Evolutionary conservation across 2,797 vertebrate species (phyloP).

Genomic region (Enoplosus armatus): DNA sequence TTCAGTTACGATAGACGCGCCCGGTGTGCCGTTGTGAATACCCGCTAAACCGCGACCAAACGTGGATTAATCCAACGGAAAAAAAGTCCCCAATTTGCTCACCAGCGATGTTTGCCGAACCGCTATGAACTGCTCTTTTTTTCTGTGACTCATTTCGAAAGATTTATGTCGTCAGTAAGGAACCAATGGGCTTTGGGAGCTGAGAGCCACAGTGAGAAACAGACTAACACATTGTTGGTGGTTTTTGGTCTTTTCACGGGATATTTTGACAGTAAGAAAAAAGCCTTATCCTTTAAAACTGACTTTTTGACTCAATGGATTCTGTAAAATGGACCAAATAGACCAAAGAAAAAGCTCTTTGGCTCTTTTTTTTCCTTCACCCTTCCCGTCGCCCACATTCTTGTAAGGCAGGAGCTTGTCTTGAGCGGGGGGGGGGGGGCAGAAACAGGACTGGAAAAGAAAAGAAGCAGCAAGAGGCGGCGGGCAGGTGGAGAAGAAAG

Average conservation of each 20-base stretch:
- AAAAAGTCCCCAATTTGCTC: too few relatives aligned
- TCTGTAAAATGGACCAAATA: constrained; percentile 12
- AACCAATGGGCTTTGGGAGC: not conserved
- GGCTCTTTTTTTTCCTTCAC: not conserved
- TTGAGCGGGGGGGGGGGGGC: too few relatives aligned
- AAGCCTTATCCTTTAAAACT: constrained; percentile 7
- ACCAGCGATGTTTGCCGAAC: too few relatives aligned
- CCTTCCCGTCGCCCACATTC: constrained; percentile 13
- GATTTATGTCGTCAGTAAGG: not conserved
- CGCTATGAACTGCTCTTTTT: too few relatives aligned
- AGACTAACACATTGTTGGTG: not conserved
- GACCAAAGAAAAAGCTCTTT: constrained; percentile 23
- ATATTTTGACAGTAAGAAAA: not conserved
- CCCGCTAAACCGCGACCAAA: not conserved
- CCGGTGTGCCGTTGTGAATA: too few relatives aligned
- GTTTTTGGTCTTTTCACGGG: not conserved
- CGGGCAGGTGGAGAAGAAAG: constrained; percentile 61
- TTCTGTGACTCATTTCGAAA: not conserved
- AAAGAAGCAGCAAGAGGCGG: constrained; percentile 38
- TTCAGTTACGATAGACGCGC: too few relatives aligned
- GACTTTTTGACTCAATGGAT: constrained; percentile 4
- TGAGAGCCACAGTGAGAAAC: not conserved
- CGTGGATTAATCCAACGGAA: not conserved
- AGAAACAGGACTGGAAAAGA: constrained; percentile 33
- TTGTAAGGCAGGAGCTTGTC: constrained; percentile 14